phyloP scores from a whole-genome alignment of 2,113 vertebrate species.

The Steatornis caripensis region DNA sequence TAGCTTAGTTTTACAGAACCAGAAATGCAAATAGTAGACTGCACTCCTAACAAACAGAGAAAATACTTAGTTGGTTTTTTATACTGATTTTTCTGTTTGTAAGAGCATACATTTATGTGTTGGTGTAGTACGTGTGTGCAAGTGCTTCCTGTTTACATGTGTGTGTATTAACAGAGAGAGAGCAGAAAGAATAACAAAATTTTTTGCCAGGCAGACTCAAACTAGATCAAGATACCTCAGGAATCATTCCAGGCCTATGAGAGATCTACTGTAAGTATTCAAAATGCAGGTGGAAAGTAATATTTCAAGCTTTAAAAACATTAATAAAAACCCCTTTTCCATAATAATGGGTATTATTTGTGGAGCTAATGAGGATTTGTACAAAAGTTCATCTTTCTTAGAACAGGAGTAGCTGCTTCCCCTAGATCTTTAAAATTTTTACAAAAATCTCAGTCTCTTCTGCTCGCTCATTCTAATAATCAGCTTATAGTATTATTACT shows the following conservation, averaged over 20 bases:
- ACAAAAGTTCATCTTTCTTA: slow-evolving; percentile 15
- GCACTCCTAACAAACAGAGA: not conserved
- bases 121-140: not conserved
- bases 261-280: not conserved
- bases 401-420: not conserved
- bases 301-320: slow-evolving; percentile 46
- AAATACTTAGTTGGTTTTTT: not conserved
- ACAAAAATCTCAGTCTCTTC: not conserved
- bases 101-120: not conserved
- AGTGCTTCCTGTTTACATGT: not conserved
- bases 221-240: slow-evolving; percentile 6
- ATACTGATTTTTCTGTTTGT: not conserved
- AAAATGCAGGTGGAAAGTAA: slow-evolving; percentile 50
- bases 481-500: slow-evolving; percentile 30
- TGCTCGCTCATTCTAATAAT: slow-evolving; percentile 26
- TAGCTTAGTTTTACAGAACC: not conserved
- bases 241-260: slow-evolving; percentile 8
- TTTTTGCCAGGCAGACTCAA: not conserved
- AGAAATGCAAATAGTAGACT: not conserved
- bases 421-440: slow-evolving; percentile 28
- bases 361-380: slow-evolving; percentile 42
- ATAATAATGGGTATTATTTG: slow-evolving; percentile 18
- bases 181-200: not conserved
- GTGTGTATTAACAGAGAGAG: not conserved
- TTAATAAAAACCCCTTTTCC: slow-evolving; percentile 12